phyloP scores from a whole-genome alignment of 1,140 invertebrate genomes.

The Drosophila auraria region DNA sequence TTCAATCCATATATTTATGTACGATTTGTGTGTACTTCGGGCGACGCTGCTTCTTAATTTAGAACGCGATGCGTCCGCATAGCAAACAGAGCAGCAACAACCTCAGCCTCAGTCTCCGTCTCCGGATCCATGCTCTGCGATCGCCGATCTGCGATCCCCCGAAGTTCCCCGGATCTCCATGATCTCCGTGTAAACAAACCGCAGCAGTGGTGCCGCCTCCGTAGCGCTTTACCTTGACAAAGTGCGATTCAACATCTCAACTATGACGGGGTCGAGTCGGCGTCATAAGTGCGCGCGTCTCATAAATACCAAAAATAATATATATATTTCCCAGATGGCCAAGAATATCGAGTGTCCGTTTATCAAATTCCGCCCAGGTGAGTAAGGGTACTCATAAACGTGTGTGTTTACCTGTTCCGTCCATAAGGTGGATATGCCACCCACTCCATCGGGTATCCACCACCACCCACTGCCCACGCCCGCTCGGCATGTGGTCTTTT shows the following conservation, averaged over 20 bases:
- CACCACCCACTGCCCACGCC: slow-evolving; percentile 30
- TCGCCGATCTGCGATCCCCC: not conserved
- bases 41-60: slow-evolving; percentile 68
- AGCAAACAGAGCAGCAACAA: slow-evolving; percentile 57
- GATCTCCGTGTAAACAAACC: slow-evolving; percentile 68
- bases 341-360: slow-evolving; percentile 25
- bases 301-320: slow-evolving; percentile 23
- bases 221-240: slow-evolving; percentile 55
- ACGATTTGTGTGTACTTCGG: slow-evolving; percentile 52
- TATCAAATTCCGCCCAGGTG: slow-evolving; percentile 25
- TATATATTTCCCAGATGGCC: slow-evolving; percentile 29
- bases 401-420: slow-evolving; percentile 38
- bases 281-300: slow-evolving; percentile 38
- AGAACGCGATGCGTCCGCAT: slow-evolving; percentile 69
- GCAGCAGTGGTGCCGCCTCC: slow-evolving; percentile 36
- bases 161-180: slow-evolving; percentile 1
- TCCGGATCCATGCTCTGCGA: slow-evolving; percentile 1
- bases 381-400: slow-evolving; percentile 28
- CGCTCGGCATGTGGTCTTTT: slow-evolving; percentile 37
- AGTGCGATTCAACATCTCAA: slow-evolving; percentile 67
- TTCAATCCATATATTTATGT: slow-evolving; percentile 43
- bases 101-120: slow-evolving; percentile 23
- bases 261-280: slow-evolving; percentile 47
- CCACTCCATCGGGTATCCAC: slow-evolving; percentile 1
- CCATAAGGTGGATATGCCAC: slow-evolving; percentile 28